Evolutionary conservation across 2,888 invertebrate species (phyloP).

Genomic region (Chelonus formosanus): DNA sequence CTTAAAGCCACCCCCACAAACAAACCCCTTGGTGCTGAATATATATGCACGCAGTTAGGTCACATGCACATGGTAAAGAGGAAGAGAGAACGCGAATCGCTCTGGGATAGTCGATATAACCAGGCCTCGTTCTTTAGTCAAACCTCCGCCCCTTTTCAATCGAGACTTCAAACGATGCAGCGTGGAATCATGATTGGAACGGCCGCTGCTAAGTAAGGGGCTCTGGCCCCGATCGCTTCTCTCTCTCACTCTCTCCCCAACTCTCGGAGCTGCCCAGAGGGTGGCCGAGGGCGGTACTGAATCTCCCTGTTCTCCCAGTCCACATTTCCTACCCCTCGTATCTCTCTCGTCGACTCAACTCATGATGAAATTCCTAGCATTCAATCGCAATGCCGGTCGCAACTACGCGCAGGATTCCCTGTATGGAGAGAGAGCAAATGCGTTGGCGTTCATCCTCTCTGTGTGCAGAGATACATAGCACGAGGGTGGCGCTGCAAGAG

Average conservation of each 20-base stretch:
- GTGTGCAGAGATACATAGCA: constrained; percentile 28
- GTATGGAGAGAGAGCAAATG: constrained; percentile 33
- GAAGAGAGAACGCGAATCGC: constrained; percentile 29
- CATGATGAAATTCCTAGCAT: constrained; percentile 66
- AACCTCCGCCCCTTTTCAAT: constrained; percentile 65
- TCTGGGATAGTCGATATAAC: constrained; percentile 55
- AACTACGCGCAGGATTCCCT: constrained; percentile 49
- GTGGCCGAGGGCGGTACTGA: constrained; percentile 44
- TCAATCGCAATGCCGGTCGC: constrained; percentile 63
- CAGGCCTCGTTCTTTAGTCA: constrained; percentile 64
- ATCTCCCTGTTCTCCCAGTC: constrained; percentile 44
- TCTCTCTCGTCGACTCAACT: constrained; percentile 65
- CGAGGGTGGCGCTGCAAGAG: constrained; percentile 18
- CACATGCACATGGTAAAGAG: constrained; percentile 17
- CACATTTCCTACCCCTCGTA: constrained; percentile 41
- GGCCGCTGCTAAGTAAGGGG: constrained; percentile 64
- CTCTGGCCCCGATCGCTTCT: constrained; percentile 53
- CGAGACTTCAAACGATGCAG: constrained; percentile 65
- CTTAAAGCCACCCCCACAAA: constrained; percentile 32
- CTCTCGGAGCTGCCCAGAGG: constrained; percentile 34
- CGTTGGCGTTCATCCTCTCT: constrained; percentile 5
- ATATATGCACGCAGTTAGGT: constrained; percentile 17
- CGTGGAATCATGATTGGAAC: constrained; percentile 65
- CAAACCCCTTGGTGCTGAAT: constrained; percentile 24
- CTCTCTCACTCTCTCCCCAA: constrained; percentile 30